Conservation (phyloP, 2,888 invertebrate species). For the Creontiades dilutus region DNA sequence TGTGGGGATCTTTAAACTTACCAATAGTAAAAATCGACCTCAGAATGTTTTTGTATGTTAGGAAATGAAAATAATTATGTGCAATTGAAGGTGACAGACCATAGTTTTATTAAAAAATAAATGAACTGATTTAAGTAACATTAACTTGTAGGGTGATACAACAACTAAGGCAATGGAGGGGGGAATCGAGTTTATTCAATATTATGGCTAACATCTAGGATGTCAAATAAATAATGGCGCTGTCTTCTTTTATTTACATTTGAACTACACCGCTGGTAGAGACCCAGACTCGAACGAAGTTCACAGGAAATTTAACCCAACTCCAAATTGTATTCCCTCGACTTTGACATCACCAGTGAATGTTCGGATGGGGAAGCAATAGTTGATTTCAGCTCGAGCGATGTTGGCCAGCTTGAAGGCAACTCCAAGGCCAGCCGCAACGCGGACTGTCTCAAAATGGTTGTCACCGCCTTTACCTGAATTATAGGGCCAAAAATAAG, state of each 20-base stretch:
- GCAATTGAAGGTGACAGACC: background rate
- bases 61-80: too few relatives aligned
- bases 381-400: slow-evolving; percentile 97
- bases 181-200: slow-evolving; percentile 29
- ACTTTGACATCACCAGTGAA: slow-evolving; percentile 83
- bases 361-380: slow-evolving; percentile 88
- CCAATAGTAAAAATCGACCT: too few relatives aligned
- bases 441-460: slow-evolving; percentile 79
- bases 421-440: slow-evolving; percentile 90
- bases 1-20: too few relatives aligned
- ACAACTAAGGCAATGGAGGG: slow-evolving; percentile 31
- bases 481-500: background rate
- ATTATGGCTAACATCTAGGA: slow-evolving; percentile 36
- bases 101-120: background rate
- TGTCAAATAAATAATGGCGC: slow-evolving; percentile 35
- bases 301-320: slow-evolving; percentile 90
- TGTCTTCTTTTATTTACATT: slow-evolving; percentile 33
- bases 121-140: background rate
- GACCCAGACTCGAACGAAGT: background rate
- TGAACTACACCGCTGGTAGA: slow-evolving; percentile 41
- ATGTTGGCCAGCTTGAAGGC: slow-evolving; percentile 90
- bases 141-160: background rate
- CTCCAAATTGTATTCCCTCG: slow-evolving; percentile 90
- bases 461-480: slow-evolving; percentile 63
- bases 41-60: too few relatives aligned